A percentile compares a stretch with the other conserved stretches of the same genome.
These are phyloP conservation scores for Rhabdomys pumilio DNA, from an alignment of 2,797 vertebrate genomes.

Conservation along the genomic window DNA sequence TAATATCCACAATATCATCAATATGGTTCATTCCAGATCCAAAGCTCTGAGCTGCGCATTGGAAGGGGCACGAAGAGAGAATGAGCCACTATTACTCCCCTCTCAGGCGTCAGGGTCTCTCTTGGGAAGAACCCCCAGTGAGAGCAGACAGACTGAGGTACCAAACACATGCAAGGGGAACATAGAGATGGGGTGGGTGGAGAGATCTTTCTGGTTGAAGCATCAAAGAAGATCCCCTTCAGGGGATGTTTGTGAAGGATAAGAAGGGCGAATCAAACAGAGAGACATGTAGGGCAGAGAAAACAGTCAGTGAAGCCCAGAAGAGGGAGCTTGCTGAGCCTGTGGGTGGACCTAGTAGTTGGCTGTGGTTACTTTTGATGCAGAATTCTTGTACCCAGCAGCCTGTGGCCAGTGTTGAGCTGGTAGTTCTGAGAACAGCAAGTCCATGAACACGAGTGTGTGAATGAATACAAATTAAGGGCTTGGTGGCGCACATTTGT, in stretches of 20 bases:
- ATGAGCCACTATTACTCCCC: not conserved
- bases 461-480: slow-evolving; percentile 39
- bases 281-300: not conserved
- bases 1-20: not conserved
- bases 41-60: not conserved
- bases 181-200: not conserved
- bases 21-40: not conserved
- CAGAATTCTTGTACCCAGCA: not conserved
- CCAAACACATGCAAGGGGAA: not conserved
- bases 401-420: not conserved
- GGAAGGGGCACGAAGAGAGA: not conserved
- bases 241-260: not conserved
- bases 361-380: not conserved
- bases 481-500: not conserved
- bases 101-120: not conserved
- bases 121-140: not conserved
- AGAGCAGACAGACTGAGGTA: not conserved
- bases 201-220: not conserved
- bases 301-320: not conserved
- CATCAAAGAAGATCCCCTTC: not conserved
- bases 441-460: not conserved
- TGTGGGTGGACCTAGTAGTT: not conserved
- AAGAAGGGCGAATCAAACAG: not conserved
- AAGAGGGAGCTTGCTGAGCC: not conserved
- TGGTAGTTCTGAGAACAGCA: not conserved